Conservation (phyloP, 2,797 vertebrate genomes). For the Coregonus suidteri region DNA sequence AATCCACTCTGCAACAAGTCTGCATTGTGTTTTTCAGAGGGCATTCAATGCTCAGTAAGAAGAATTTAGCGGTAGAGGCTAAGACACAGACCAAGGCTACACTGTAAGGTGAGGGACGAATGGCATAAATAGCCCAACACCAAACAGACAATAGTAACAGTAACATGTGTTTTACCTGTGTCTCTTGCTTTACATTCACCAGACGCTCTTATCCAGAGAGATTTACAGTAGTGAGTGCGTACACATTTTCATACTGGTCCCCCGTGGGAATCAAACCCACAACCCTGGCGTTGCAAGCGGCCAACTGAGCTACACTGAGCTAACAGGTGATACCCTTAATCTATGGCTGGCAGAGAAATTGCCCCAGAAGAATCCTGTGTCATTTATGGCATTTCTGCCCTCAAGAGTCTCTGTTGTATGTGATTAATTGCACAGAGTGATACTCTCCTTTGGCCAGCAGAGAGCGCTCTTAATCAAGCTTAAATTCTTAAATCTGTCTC, state of each 20-base stretch:
- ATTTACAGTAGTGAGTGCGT: no score
- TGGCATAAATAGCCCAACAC: no score
- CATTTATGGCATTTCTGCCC: not conserved
- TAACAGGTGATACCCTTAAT: no score
- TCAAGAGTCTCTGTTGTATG: not conserved
- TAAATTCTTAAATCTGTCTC: not conserved
- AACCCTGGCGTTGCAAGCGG: no score
- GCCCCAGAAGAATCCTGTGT: not conserved
- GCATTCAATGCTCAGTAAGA: constrained; percentile 79
- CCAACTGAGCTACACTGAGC: no score
- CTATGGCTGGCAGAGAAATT: no score
- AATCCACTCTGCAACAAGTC: not conserved
- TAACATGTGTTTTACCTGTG: no score
- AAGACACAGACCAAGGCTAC: not conserved
- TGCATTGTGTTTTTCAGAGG: constrained; percentile 54
- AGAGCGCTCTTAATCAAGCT: not conserved
- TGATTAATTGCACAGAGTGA: not conserved
- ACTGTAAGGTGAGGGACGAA: constrained; percentile 20
- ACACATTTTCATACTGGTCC: no score
- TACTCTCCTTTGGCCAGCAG: not conserved
- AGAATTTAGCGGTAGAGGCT: constrained; percentile 60
- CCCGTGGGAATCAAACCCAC: no score
- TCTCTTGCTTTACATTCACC: no score
- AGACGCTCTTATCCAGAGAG: no score
- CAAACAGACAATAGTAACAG: no score